Evolutionary conservation across 2,113 vertebrate genomes (phyloP).

Genomic region (Toxostoma redivivum): DNA sequence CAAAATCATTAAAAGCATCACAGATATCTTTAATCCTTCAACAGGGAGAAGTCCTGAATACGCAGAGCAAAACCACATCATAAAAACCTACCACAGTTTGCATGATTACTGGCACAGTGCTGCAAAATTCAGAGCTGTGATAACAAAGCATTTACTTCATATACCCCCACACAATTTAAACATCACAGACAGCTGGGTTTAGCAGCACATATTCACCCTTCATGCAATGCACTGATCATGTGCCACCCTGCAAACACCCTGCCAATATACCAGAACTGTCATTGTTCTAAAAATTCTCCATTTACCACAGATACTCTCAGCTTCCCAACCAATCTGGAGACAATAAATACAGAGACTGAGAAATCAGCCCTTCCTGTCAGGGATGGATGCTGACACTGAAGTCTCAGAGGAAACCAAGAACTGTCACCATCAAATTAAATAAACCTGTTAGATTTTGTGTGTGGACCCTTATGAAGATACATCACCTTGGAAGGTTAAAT

Average conservation of each 20-base stretch:
- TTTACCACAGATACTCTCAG: background rate
- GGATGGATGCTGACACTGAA: background rate
- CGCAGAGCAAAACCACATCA: background rate
- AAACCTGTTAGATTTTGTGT: background rate
- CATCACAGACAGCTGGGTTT: background rate
- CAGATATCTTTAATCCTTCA: background rate
- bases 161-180: background rate
- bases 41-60: background rate
- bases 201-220: background rate
- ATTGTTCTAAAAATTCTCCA: background rate
- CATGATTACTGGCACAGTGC: background rate
- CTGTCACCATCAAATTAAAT: background rate
- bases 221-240: background rate
- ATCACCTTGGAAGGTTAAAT: background rate
- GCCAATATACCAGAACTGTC: background rate
- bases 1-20: background rate
- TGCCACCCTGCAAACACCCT: background rate
- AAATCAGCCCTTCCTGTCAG: background rate
- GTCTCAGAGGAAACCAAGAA: background rate
- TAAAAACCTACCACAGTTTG: background rate
- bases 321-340: background rate
- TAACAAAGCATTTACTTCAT: background rate
- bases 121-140: background rate
- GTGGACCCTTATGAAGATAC: background rate
- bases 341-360: background rate